Evolutionary conservation across 1,140 invertebrate genomes (phyloP).

Genomic region (Sycophaga agraensis): DNA sequence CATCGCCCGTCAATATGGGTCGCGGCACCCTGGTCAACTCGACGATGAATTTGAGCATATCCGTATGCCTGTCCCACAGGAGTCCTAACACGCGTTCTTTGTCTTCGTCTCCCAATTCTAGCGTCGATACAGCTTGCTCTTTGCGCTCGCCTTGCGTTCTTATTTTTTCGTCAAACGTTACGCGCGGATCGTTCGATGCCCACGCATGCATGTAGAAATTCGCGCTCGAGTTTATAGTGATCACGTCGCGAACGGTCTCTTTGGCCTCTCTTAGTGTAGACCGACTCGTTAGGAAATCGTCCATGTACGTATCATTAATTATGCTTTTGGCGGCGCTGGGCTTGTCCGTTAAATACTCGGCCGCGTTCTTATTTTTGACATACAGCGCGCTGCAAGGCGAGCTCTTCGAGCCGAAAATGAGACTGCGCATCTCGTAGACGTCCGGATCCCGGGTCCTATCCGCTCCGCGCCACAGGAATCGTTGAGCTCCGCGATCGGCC

Average conservation of each 20-base stretch:
- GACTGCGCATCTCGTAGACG: background rate
- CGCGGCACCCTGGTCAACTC: too few species aligned
- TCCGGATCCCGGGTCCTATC: background rate
- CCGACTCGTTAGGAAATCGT: background rate
- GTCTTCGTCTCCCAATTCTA: background rate
- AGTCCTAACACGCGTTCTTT: background rate
- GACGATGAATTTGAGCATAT: too few species aligned
- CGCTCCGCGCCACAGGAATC: constrained; percentile 1
- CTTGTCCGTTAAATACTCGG: background rate
- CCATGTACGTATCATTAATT: background rate
- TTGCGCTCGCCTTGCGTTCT: background rate
- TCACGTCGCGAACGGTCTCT: background rate
- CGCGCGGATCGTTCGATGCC: too few species aligned
- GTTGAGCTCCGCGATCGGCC: background rate
- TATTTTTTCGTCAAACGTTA: too few species aligned
- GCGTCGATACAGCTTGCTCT: background rate
- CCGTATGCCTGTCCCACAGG: too few species aligned
- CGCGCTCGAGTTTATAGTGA: background rate
- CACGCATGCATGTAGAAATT: background rate
- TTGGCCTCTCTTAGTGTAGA: background rate
- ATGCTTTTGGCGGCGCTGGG: background rate
- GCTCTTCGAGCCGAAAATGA: constrained; percentile 1
- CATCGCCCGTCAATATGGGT: too few species aligned
- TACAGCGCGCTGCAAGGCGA: background rate
- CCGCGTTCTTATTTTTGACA: background rate